Percentiles rank a stretch among this genome's conserved stretches.
These are phyloP conservation scores for Alectura lathami DNA, from an alignment of 2,113 vertebrate species.

Conservation along the genomic window DNA sequence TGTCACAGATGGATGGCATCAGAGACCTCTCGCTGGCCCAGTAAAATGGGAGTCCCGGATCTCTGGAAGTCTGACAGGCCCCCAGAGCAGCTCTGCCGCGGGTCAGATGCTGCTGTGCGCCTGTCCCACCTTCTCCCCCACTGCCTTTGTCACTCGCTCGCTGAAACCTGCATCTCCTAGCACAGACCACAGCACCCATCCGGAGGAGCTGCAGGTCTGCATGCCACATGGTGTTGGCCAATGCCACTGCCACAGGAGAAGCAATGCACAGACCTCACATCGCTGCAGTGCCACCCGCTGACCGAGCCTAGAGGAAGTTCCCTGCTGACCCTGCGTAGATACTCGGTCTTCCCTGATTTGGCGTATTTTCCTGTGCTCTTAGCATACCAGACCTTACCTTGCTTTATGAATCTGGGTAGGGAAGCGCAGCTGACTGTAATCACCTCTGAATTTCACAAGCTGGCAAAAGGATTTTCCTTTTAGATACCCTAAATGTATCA, in stretches of 20 bases:
- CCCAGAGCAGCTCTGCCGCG: background rate
- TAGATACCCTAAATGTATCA: background rate
- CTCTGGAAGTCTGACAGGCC: background rate
- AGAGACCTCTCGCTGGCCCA: background rate
- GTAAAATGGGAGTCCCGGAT: background rate
- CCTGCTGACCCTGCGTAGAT: background rate
- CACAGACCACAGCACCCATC: background rate
- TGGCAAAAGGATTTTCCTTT: background rate
- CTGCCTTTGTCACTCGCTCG: background rate
- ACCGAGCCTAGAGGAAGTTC: background rate
- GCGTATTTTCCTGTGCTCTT: background rate
- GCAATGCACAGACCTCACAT: background rate
- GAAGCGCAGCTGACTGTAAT: background rate
- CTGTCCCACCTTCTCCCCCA: background rate
- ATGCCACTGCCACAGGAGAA: background rate
- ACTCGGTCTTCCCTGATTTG: conserved; percentile 5
- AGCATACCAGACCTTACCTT: background rate
- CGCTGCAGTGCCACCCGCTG: background rate
- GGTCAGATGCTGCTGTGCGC: background rate
- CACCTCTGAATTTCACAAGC: background rate
- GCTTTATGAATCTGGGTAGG: background rate
- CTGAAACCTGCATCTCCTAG: background rate
- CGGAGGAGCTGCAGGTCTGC: background rate
- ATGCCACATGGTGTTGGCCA: background rate
- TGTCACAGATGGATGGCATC: background rate